phyloP scores from a whole-genome alignment of 2,113 vertebrate species.

The Zapornia atra region DNA sequence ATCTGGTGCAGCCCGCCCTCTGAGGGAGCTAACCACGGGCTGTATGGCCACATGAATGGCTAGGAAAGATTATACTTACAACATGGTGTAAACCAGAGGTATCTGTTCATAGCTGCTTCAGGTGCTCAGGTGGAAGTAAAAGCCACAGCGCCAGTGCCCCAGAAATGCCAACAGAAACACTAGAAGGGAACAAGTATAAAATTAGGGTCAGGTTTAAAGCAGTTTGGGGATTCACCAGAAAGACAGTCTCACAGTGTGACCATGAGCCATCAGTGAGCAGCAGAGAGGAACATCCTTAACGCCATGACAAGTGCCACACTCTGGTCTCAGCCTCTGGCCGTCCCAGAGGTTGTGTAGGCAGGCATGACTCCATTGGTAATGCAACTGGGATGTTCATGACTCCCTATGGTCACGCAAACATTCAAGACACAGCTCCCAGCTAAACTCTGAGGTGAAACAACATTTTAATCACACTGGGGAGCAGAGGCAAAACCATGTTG shows the following conservation, averaged over 20 bases:
- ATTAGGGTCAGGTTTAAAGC: neutral
- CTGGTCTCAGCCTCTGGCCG: neutral
- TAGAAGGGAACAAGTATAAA: neutral
- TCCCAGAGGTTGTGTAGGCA: neutral
- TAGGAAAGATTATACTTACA: neutral
- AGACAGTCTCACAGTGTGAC: neutral
- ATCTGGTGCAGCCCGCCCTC: fast-evolving
- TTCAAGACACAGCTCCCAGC: neutral
- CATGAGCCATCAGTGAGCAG: neutral
- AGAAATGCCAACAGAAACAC: neutral
- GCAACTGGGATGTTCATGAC: neutral
- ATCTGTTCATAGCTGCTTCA: neutral
- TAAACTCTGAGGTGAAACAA: neutral
- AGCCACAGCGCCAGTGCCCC: fast-evolving
- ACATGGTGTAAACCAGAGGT: neutral
- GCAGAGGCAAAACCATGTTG: neutral
- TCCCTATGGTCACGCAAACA: neutral
- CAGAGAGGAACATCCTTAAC: neutral
- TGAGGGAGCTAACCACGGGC: neutral
- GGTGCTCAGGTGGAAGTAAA: neutral
- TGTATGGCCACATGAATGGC: neutral
- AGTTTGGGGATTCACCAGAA: neutral
- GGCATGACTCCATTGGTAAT: neutral
- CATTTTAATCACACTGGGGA: neutral
- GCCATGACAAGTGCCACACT: neutral